Base-by-base conservation (phyloP, 2,888 invertebrate species). In the Diarsia rubi region DNA sequence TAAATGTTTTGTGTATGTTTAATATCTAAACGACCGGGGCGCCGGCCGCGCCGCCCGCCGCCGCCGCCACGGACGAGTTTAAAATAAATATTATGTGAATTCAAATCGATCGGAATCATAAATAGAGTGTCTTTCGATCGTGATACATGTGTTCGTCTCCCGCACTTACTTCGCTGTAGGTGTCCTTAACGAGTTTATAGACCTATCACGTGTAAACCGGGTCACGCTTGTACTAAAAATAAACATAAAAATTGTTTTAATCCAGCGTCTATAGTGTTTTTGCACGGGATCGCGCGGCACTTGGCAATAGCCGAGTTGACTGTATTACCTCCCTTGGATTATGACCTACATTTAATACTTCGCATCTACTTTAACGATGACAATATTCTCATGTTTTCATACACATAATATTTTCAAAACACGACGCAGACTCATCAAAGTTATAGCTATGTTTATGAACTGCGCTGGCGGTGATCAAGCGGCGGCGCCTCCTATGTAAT, bases 161-260 rank as follows among this genome's bases (percentile, higher is more conserved):
- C 90, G 90, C 89, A 89, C 88, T 87, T 88, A 88, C 86, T 78
- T 87, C 73, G 86, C 88, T 81, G 86, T 82, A 88, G 79, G 75
- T 77, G 75, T 89, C 88, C 87, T 88, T 88, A 92, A 91, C 88
- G 81, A 85, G 88, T 92, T 93, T 91, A 92, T 91, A 90, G 91
- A 91, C 89, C 88, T 87, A 90, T 90, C 89, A 89, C 87, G 87
- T 85, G 84, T 85, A 86, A 93, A 92, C 88, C 88, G 89, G 94
- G 93, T 91, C 92, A 91, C 84, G 84, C 77, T 73, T 85, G 83
- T 88, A 88, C 91, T 92, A 92, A 93, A 92, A 93, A 93, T 93
- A 93, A 90, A 91, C 89, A 85, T 90, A 90, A 90, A 91, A 91
- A 88, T 81, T 86, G 87, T 91, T 91, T 92, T 91, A 91, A 91